Evolutionary conservation across 92 coral and sea anemone genomes (phyloP).

Genomic region (Desmophyllum pertusum): DNA sequence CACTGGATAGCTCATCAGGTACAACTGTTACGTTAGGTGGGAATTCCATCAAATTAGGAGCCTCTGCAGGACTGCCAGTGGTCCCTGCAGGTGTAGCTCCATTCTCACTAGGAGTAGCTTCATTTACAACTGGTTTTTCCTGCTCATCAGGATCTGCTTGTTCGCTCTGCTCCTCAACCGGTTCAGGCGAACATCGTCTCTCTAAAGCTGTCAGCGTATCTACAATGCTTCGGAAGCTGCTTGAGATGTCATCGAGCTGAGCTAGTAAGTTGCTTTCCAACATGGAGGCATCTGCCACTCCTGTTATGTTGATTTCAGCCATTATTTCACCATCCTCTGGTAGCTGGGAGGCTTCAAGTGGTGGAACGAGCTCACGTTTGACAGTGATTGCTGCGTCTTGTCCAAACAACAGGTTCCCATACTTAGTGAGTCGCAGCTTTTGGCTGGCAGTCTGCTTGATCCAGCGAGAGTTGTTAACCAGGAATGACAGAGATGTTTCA

Average conservation of each 20-base stretch:
- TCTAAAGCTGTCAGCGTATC: constrained; percentile 81
- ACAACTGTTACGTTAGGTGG: background rate
- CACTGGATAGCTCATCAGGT: constrained; percentile 34
- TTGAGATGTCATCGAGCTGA: constrained; percentile 85
- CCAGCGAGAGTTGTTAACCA: constrained; percentile 86
- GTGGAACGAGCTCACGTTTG: constrained; percentile 33
- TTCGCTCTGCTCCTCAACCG: background rate
- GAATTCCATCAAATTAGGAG: constrained; percentile 20
- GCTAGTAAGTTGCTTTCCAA: constrained; percentile 78
- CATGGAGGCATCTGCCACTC: constrained; percentile 66
- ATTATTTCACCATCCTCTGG: constrained; percentile 45
- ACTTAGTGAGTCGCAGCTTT: constrained; percentile 64
- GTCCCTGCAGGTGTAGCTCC: constrained; percentile 35
- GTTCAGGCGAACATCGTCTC: constrained; percentile 28
- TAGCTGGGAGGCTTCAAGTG: constrained; percentile 19
- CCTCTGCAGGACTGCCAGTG: constrained; percentile 15
- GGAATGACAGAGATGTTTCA: constrained; percentile 81
- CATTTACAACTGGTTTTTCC: constrained; percentile 22
- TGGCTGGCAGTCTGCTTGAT: constrained; percentile 71
- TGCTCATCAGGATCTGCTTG: constrained; percentile 1
- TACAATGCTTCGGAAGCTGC: constrained; percentile 78
- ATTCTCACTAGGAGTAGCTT: constrained; percentile 7
- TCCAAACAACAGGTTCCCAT: constrained; percentile 63
- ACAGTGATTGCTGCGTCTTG: constrained; percentile 41
- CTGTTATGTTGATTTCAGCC: constrained; percentile 79